Conservation (phyloP, 2,888 invertebrate species). For the Hetaerina titia region DNA sequence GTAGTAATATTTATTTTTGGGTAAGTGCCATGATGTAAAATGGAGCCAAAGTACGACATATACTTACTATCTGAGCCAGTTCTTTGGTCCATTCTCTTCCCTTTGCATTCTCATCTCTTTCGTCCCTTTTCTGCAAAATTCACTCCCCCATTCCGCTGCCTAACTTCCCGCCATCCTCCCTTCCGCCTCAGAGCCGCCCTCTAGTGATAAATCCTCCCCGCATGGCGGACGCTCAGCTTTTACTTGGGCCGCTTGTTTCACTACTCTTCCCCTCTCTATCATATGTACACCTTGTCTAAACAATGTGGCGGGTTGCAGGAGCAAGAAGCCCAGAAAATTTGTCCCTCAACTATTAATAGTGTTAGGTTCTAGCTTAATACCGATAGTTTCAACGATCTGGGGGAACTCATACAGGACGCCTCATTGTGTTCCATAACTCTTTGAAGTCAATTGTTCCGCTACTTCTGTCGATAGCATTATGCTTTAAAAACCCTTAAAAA, state of each 20-base stretch:
- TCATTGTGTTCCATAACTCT: not conserved
- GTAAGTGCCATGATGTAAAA: too few relatives aligned
- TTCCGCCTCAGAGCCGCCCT: not conserved
- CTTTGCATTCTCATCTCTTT: not conserved
- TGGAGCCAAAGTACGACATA: too few relatives aligned
- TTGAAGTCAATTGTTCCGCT: not conserved
- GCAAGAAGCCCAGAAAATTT: not conserved
- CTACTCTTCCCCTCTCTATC: not conserved
- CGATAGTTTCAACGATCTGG: not conserved
- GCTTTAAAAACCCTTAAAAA: not conserved
- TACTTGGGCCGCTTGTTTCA: not conserved
- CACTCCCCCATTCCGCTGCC: not conserved
- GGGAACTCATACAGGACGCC: not conserved
- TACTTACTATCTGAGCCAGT: too few relatives aligned
- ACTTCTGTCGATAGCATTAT: not conserved
- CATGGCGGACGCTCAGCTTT: not conserved
- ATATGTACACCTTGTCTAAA: not conserved
- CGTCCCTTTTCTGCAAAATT: not conserved
- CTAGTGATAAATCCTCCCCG: not conserved
- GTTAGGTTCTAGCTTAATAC: constrained; percentile 15
- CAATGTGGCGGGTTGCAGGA: not conserved
- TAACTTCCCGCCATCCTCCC: not conserved
- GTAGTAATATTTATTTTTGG: too few relatives aligned
- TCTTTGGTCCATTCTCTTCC: too few relatives aligned
- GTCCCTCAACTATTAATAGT: not conserved